Conservation (phyloP, 2,797 vertebrate species). For the Kryptopterus vitreolus region DNA sequence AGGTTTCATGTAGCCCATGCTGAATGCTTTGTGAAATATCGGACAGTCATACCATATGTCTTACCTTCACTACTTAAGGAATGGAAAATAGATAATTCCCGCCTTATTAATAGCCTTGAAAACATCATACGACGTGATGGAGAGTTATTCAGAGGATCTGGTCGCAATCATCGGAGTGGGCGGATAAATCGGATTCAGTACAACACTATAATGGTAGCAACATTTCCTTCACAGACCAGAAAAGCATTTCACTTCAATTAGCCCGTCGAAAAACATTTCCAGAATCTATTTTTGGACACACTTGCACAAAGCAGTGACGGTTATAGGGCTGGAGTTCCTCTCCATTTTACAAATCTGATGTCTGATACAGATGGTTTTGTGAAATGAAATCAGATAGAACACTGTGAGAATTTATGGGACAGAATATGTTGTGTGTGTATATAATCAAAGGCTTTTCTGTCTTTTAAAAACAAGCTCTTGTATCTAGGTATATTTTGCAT, state of each 20-base stretch:
- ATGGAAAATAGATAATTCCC: neutral
- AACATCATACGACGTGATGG: constrained; percentile 2
- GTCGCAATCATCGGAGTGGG: constrained; percentile 10
- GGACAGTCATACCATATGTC: neutral
- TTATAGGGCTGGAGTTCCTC: constrained; percentile 5
- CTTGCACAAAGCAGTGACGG: neutral
- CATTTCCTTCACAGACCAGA: constrained; percentile 32
- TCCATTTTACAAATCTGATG: neutral
- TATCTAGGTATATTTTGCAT: too few relatives aligned
- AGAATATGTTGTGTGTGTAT: neutral
- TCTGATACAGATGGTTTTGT: constrained; percentile 17
- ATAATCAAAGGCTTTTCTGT: too few relatives aligned
- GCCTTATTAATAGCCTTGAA: constrained; percentile 16
- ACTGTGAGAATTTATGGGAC: neutral
- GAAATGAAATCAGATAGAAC: constrained; percentile 10
- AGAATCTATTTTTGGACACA: constrained; percentile 5
- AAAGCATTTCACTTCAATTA: constrained; percentile 25
- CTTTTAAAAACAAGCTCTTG: too few relatives aligned
- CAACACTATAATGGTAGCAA: constrained; percentile 26
- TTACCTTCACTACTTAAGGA: neutral
- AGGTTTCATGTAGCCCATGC: neutral
- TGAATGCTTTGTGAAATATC: neutral
- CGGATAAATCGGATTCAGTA: constrained; percentile 24
- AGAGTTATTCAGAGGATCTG: neutral
- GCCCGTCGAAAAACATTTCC: constrained; percentile 27